Evolutionary conservation across 2,888 invertebrate species (phyloP), one percentile per base, ranked within the genome.

Genomic region (Caenorhabditis drosophilae): DNA sequence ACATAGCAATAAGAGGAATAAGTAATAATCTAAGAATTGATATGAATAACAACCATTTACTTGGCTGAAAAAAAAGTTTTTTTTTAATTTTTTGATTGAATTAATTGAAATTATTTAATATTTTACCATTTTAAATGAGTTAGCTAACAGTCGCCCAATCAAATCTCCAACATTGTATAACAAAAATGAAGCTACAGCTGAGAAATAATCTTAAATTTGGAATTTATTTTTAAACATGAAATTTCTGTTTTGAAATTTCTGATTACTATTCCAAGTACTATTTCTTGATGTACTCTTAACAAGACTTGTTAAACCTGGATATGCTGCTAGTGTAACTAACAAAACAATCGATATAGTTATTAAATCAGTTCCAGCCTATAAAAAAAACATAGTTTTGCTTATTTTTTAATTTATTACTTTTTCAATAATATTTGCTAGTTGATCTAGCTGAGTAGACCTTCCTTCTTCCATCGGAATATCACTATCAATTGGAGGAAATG

Each of bases 111-210:
- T 11, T 26, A 35, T 22, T 34, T 11, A 22, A 62, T 31, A n/a
- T 2, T 53, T 41, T 26, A 73, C 75, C 45, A 76, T 40, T 15
- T 51, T 31, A 9, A 72, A 38, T 7, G 54, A 42, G 16, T 55
- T 60, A 4, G 69, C 70, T 22, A 60, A 48, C 2, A 67, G 42
- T 42, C 76, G 25, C 4, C 76, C 76, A 15, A 70, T 44, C 23
- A 60, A 48, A 47, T 76, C 76, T 12, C 70, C 64, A n/a, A 59
- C 35, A 34, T 73, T 74, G 63, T 68, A 76, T 22, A 71, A 60
- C 12, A 76, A 62, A 41, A 76, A 76, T 18, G 72, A 72, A 48
- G 61, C 68, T 22, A 76, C 59, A 0, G 73, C 54, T 1, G 74
- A 63, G 66, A 76, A 76, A 40, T 74, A 76, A 2, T 59, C 75